Conservation (phyloP, 2,113 vertebrate genomes). For the Shinisaurus crocodilurus region DNA sequence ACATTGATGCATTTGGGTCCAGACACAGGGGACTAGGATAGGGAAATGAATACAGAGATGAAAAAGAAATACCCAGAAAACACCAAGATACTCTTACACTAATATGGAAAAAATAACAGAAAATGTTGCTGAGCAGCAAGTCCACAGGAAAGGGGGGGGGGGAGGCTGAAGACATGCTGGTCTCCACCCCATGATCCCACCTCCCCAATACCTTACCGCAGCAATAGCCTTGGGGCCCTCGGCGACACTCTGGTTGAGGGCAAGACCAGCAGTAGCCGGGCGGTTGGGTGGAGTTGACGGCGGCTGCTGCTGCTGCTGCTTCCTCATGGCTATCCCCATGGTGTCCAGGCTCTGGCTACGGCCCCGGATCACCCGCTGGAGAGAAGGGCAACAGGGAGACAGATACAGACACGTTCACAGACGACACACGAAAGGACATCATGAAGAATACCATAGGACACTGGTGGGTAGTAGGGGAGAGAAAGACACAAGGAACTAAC, state of each 20-base stretch:
- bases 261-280: constrained; percentile 67
- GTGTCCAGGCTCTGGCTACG: constrained; percentile 90
- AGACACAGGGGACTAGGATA: constrained; percentile 26
- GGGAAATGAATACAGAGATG: constrained; percentile 16
- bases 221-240: constrained; percentile 73
- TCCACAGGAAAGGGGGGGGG: neutral
- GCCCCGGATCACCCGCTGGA: constrained; percentile 88
- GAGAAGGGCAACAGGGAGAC: constrained; percentile 67
- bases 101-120: neutral
- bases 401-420: constrained; percentile 63
- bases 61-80: neutral
- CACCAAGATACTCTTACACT: neutral
- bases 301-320: constrained; percentile 64
- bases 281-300: constrained; percentile 61
- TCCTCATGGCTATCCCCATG: constrained; percentile 78
- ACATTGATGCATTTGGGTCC: neutral
- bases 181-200: constrained; percentile 19
- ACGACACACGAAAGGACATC: constrained; percentile 48
- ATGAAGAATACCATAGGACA: constrained; percentile 42
- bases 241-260: constrained; percentile 73
- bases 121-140: neutral
- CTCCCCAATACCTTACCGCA: constrained; percentile 66
- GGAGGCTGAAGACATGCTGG: neutral
- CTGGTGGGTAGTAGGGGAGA: neutral
- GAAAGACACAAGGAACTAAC: constrained; percentile 37